Percentiles rank a stretch among this genome's conserved stretches.
phyloP scores from a whole-genome alignment of 2,888 invertebrate species.

The Amphipoea oculea region DNA sequence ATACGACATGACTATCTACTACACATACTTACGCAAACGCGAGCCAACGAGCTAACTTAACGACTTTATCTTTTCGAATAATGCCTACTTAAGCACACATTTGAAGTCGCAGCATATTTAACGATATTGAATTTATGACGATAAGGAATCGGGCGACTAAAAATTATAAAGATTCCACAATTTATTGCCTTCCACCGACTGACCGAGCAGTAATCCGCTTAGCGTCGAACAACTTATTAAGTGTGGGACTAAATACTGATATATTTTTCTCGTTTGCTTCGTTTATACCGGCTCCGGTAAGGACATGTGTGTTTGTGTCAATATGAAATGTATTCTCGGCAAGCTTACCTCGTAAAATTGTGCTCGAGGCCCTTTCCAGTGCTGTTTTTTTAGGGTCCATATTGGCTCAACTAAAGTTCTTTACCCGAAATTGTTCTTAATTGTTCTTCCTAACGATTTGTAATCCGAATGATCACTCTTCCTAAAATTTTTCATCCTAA shows the following conservation, averaged over 20 bases:
- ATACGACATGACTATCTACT: constrained; percentile 80
- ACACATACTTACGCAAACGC: constrained; percentile 68
- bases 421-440: too few species aligned
- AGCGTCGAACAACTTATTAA: constrained; percentile 88
- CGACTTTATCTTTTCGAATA: constrained; percentile 85
- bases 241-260: constrained; percentile 89
- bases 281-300: constrained; percentile 69
- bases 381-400: constrained; percentile 10
- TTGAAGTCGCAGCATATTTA: constrained; percentile 80
- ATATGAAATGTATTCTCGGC: constrained; percentile 54
- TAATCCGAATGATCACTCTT: too few species aligned
- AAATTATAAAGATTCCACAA: constrained; percentile 90
- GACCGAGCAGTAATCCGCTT: constrained; percentile 85
- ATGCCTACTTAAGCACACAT: constrained; percentile 84
- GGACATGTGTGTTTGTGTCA: constrained; percentile 63
- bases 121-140: constrained; percentile 90
- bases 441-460: too few species aligned
- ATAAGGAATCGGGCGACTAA: constrained; percentile 84
- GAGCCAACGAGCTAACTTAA: constrained; percentile 76
- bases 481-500: too few species aligned
- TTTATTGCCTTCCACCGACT: constrained; percentile 82
- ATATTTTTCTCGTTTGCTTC: constrained; percentile 84
- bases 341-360: constrained; percentile 47
- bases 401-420: too few species aligned
- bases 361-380: constrained; percentile 8